Base-by-base conservation (phyloP, 2,797 vertebrate genomes). In the Allobates femoralis region DNA sequence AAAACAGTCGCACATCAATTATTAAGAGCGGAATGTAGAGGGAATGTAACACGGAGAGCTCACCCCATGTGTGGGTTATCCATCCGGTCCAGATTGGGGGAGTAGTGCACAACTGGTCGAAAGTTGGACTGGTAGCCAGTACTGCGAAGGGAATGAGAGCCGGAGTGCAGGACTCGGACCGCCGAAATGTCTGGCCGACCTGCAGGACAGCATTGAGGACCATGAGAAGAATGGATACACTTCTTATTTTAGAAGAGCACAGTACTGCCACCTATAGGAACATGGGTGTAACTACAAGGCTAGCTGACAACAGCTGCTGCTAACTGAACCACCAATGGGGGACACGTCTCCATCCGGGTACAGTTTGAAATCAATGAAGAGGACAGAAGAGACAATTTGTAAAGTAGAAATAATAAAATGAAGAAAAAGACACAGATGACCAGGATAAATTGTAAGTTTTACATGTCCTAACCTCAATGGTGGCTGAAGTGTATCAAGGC, bases 61-160 rank as follows among this genome's bases (percentile, higher is more conserved):
- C 84, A 94, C 93, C 92, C 90, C 75, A 56, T 18, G 23, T 85
- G 81, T 0, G 79, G 64, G 2, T 87, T 91, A n/a, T 92, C 91
- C 85, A 89, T 8, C 55, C 71, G 12, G 0, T 84, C 67, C 0
- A 90, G 88, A 50, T 12, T 73, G 30, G 92, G 15, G 1, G 90
- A 87, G 77, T 83, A 83, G 0, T 88, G 64, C 2, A 92, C 2
- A 0, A 75, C n/a, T 0, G 91, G 89, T 50, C 21, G 81, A 84
- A 89, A 91, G 85, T 94, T 95, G 4, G 89, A 28, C 19, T 87
- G 89, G 0, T 91, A 95, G 12, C 94, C 93, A 0, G 92, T 90
- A 46, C 90, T 90, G 0, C 4, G 0, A 0, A 90, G 93, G 74
- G 23, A 32, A 32, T 46, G 16, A 23, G 69, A 60, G 16, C 58